These are phyloP conservation scores for Drosophila neonasuta DNA, from an alignment of 2,888 invertebrate species.

Conservation along the genomic window DNA sequence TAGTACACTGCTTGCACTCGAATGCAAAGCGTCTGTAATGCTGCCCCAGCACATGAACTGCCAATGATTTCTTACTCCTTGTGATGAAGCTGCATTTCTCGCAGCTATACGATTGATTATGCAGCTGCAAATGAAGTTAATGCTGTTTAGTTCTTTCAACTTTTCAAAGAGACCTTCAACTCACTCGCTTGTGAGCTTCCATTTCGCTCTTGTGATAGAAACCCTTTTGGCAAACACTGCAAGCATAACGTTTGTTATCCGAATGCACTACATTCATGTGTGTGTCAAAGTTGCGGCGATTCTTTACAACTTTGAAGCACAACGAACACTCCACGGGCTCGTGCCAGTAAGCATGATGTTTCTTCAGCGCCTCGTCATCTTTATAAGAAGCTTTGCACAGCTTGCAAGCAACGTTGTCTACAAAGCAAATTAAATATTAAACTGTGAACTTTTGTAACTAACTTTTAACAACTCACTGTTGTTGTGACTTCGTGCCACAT, in stretches of 20 bases:
- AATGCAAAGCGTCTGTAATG: constrained; percentile 74
- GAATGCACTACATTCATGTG: constrained; percentile 78
- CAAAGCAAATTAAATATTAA: not conserved
- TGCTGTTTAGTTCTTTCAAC: not conserved
- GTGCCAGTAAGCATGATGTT: constrained; percentile 75
- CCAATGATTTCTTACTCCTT: constrained; percentile 74
- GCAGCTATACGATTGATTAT: constrained; percentile 67
- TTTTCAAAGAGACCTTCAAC: not conserved
- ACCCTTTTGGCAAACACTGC: constrained; percentile 77
- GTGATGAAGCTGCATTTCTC: constrained; percentile 74
- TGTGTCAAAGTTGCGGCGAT: constrained; percentile 72
- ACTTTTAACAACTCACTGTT: constrained; percentile 65
- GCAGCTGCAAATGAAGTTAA: constrained; percentile 48
- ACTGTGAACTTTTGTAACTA: not conserved
- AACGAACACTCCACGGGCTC: constrained; percentile 68
- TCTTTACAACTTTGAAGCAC: constrained; percentile 76
- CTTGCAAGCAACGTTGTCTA: constrained; percentile 68
- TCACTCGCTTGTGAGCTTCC: constrained; percentile 71
- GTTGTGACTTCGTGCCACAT: constrained; percentile 80
- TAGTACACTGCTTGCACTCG: constrained; percentile 74
- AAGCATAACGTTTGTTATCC: constrained; percentile 76
- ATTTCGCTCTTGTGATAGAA: constrained; percentile 80
- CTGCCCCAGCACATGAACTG: constrained; percentile 74
- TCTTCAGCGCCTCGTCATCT: constrained; percentile 64
- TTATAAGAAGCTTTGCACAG: constrained; percentile 70